A percentile compares a stretch with the other conserved stretches of the same genome.
Evolutionary conservation across 1,140 invertebrate species (phyloP).

Genomic region (Diorhabda carinulata): DNA sequence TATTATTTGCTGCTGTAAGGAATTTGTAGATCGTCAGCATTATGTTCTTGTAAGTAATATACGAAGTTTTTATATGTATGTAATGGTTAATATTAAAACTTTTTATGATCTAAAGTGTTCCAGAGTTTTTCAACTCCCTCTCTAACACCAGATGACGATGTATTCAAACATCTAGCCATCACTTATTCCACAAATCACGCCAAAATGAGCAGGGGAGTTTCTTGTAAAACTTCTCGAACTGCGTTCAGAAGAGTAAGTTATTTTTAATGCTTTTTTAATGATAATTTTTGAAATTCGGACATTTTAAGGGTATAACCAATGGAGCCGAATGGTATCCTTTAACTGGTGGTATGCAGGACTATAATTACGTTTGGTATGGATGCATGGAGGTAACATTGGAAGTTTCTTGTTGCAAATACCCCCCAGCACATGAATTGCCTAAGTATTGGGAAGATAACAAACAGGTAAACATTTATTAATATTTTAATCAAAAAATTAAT

Average conservation of each 20-base stretch:
- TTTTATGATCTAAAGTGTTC: constrained; percentile 59
- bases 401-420: constrained; percentile 96
- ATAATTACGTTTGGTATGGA: constrained; percentile 96
- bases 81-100: background rate
- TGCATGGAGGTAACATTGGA: constrained; percentile 98
- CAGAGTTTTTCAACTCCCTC: constrained; percentile 71
- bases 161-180: constrained; percentile 85
- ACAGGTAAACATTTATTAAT: constrained; percentile 55
- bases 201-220: constrained; percentile 76
- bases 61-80: too few relatives aligned
- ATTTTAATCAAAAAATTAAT: background rate
- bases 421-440: constrained; percentile 74
- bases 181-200: constrained; percentile 87
- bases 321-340: constrained; percentile 90
- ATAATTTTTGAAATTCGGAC: constrained; percentile 7
- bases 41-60: constrained; percentile 70
- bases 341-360: constrained; percentile 93
- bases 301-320: constrained; percentile 78
- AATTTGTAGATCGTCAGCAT: constrained; percentile 75
- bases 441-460: constrained; percentile 96
- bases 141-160: constrained; percentile 88
- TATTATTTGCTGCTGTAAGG: constrained; percentile 54
- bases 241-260: constrained; percentile 59
- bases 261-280: too few relatives aligned
- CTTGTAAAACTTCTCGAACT: constrained; percentile 70